Evolutionary conservation across 2,797 vertebrate species (phyloP).

Genomic region (Protosalanx chinensis): DNA sequence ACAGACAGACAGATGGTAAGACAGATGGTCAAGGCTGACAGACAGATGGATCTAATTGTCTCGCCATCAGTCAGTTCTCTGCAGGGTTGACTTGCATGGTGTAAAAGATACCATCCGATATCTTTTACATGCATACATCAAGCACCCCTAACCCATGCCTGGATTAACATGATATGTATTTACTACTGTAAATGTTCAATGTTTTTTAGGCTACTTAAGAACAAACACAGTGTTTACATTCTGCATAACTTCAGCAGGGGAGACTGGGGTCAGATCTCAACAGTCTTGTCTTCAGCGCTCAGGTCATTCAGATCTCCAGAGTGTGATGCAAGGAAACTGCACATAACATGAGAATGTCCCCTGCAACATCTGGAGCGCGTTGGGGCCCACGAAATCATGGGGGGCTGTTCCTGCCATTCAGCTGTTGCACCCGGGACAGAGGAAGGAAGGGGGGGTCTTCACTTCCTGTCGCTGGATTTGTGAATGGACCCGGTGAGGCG

Average conservation of each 20-base stretch:
- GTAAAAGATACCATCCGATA: not conserved
- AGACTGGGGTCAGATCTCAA: no score
- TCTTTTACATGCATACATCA: no score
- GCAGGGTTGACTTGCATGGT: no score
- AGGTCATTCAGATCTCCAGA: slow-evolving; percentile 36
- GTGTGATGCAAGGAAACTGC: slow-evolving; percentile 55
- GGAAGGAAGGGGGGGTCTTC: slow-evolving; percentile 44
- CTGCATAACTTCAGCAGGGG: not conserved
- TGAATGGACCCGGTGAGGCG: slow-evolving; percentile 61
- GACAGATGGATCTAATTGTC: not conserved
- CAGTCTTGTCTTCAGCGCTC: no score
- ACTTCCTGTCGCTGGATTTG: slow-evolving; percentile 66
- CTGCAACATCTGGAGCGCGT: slow-evolving; percentile 65
- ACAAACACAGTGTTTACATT: not conserved
- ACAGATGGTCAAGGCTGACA: not conserved
- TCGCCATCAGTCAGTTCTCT: no score
- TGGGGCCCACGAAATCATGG: slow-evolving; percentile 52
- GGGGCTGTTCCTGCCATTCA: slow-evolving; percentile 61
- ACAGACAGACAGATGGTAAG: not conserved
- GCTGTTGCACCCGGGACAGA: slow-evolving; percentile 55
- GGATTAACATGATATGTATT: not conserved
- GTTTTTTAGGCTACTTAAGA: not conserved
- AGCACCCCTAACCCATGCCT: no score
- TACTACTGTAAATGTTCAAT: not conserved
- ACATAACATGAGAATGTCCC: slow-evolving; percentile 57